These are phyloP conservation scores for Nannoperca obscura DNA, from an alignment of 2,797 vertebrate genomes.

Conservation along the genomic window DNA sequence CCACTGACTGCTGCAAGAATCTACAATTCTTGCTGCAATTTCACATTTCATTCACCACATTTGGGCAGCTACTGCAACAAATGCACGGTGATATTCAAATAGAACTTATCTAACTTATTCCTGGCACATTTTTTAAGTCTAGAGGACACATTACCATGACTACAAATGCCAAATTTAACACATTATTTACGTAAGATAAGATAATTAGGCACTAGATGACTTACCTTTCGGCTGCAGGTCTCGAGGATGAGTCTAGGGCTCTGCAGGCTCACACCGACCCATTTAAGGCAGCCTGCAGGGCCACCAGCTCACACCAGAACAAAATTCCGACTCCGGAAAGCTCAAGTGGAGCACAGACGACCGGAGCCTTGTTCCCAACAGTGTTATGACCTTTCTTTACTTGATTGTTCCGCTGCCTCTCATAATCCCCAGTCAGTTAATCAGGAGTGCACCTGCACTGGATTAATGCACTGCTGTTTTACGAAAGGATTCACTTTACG, in stretches of 20 bases:
- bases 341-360: slow-evolving; percentile 47
- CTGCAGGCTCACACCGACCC: slow-evolving; percentile 51
- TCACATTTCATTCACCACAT: not conserved
- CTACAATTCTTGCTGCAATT: not conserved
- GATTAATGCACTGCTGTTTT: slow-evolving; percentile 58
- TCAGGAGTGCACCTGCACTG: slow-evolving; percentile 70
- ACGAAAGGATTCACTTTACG: slow-evolving; percentile 51
- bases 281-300: slow-evolving; percentile 69
- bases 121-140: slow-evolving; percentile 7
- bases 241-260: slow-evolving; percentile 45
- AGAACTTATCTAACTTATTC: not conserved
- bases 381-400: slow-evolving; percentile 76
- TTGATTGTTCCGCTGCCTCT: slow-evolving; percentile 62
- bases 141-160: slow-evolving; percentile 22
- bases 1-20: not conserved
- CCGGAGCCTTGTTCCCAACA: slow-evolving; percentile 51
- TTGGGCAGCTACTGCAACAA: not conserved
- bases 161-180: slow-evolving; percentile 37
- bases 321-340: slow-evolving; percentile 53
- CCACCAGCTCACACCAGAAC: slow-evolving; percentile 57
- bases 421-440: slow-evolving; percentile 73
- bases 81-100: slow-evolving; percentile 16
- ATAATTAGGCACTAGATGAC: slow-evolving; percentile 48
- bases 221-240: slow-evolving; percentile 64
- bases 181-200: slow-evolving; percentile 22